These are phyloP conservation scores for Timandra comae DNA, from an alignment of 2,888 invertebrate genomes.

Conservation along the genomic window DNA sequence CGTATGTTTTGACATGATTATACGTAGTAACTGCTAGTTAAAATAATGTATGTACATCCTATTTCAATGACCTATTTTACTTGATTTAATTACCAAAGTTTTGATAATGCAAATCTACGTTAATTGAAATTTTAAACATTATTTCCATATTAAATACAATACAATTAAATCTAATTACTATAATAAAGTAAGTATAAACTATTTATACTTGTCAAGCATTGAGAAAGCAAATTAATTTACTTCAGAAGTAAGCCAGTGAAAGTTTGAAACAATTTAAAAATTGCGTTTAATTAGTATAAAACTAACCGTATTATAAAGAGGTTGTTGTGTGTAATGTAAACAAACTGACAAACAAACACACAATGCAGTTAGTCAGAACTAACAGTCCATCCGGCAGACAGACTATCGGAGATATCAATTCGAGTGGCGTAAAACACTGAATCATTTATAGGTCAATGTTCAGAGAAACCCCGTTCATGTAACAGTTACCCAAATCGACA, in stretches of 20 bases:
- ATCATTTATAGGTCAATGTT: conserved; percentile 67
- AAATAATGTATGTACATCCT: not conserved
- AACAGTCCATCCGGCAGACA: conserved; percentile 36
- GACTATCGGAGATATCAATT: conserved; percentile 19
- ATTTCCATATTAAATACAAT: no score
- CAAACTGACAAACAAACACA: conserved; percentile 41
- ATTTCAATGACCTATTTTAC: no score
- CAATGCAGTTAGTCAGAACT: conserved; percentile 30
- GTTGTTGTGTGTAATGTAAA: conserved; percentile 20
- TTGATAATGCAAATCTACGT: no score
- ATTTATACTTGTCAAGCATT: no score
- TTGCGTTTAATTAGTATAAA: conserved; percentile 21
- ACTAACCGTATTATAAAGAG: conserved; percentile 17
- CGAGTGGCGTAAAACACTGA: conserved; percentile 55
- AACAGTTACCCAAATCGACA: conserved; percentile 68
- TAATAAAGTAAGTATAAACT: no score
- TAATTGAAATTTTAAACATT: no score
- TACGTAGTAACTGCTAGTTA: not conserved
- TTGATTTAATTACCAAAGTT: no score
- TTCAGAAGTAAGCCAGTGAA: conserved; percentile 23
- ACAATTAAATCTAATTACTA: no score
- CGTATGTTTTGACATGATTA: no score
- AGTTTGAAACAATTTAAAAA: conserved; percentile 15
- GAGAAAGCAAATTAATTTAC: no score
- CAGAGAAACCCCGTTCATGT: conserved; percentile 44